phyloP scores from a whole-genome alignment of 2,888 invertebrate species.

The Stenichneumon culpator region DNA sequence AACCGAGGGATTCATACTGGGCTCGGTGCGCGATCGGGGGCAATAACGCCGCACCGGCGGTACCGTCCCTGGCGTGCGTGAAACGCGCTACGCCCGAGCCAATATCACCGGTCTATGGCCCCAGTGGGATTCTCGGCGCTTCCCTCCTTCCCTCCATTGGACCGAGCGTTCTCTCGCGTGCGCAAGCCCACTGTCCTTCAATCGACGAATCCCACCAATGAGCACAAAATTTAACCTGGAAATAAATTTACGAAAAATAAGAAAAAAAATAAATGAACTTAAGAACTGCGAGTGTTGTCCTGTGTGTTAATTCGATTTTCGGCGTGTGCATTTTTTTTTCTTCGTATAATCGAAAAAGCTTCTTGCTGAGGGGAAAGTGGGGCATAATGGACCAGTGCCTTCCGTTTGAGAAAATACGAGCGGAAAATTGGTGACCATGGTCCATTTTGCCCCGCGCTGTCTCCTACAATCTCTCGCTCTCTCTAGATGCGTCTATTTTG shows the following conservation, averaged over 20 bases:
- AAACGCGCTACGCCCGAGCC: constrained; percentile 77
- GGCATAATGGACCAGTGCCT: no score
- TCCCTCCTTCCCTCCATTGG: constrained; percentile 74
- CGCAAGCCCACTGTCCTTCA: constrained; percentile 39
- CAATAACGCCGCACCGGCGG: constrained; percentile 63
- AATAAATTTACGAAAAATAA: background rate
- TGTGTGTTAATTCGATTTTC: background rate
- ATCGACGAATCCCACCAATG: constrained; percentile 1
- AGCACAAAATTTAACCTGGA: background rate
- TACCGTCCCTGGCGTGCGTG: constrained; percentile 74
- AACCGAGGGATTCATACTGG: constrained; percentile 34
- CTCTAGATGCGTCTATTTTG: no score
- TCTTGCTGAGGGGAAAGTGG: background rate
- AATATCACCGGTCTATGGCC: constrained; percentile 80
- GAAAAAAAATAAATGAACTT: no score
- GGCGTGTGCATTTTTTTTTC: background rate
- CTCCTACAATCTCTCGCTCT: no score
- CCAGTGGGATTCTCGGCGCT: constrained; percentile 76
- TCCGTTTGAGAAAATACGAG: no score
- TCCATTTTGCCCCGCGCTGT: no score
- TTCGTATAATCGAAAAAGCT: background rate
- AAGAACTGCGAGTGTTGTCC: background rate
- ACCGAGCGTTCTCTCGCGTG: constrained; percentile 6
- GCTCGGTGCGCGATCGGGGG: constrained; percentile 4
- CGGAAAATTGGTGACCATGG: no score